Base-by-base conservation (phyloP, 2,797 vertebrate species). In the Mionectes olivaceus region DNA sequence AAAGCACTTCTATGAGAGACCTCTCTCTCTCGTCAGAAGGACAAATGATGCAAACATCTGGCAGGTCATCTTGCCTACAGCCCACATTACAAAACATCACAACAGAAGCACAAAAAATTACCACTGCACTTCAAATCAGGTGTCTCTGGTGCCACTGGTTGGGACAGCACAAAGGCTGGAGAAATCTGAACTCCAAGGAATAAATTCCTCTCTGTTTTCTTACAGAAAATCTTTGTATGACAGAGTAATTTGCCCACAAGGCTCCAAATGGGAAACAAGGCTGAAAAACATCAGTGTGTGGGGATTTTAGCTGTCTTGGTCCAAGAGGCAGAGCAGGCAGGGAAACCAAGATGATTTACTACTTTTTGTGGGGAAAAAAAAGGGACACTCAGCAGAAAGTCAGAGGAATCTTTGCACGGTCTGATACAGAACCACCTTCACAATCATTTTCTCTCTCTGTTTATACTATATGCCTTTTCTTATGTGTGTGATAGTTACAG, bases 201-300 rank as follows among this genome's bases (percentile, higher is more conserved):
- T 74, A 70, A 70, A 87, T 78, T 78, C 74, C 49, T 21, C 49
- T 21, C 18, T 63, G 0, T 81, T 94, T 91, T 96, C 73, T 60
- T 75, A 50, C 37, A 88, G 63, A 90, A 95, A 83, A 69, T 61
- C 73, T 93, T 65, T 82, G 61, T 90, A 53, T 94, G 91, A 88
- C 74, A 91, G 67, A 47, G 76, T 88, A 84, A 84, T 88, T 81
- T 94, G 65, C 83, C 85, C 80, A 81, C 23, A 63, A 91, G 87
- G 70, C 7, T 91, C 83, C 89, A 91, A 82, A 84, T 76, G 83
- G 83, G 80, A 93, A 96, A 69, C 16, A 67, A 94, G 59, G 65
- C 91, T 91, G 74, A 96, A 96, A 96, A 94, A 81, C 41, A 44
- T 81, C 79, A 82, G 79, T 63, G 83, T 91, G 93, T 95, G 77